Evolutionary conservation across 2,113 vertebrate genomes (phyloP), one percentile per base, ranked within the genome.

Genomic region (Tiliqua scincoides): DNA sequence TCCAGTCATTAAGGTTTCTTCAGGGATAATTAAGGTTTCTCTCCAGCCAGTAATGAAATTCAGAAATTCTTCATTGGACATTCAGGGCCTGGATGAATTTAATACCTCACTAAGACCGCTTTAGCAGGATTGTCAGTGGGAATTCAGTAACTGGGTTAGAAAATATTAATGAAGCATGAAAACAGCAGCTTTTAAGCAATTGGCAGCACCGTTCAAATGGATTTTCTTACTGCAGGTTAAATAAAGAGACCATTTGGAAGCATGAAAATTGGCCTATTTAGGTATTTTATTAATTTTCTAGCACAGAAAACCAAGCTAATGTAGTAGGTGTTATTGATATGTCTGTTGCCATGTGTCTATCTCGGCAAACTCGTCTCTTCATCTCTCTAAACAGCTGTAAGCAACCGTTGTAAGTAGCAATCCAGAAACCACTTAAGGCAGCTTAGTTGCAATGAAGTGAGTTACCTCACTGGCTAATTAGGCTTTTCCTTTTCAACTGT

Each of bases 161-260:
- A 91, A 82, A 72, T 57, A 79, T 62, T 70, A 4, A 1, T 63
- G 10, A 88, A 82, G 4, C 5, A 61, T 78, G 76, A 83, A 78
- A 90, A 84, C 68, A 89, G 76, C 76, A 84, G 21, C 7, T 68
- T 61, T 83, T 86, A 89, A 83, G 70, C 30, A 89, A 87, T 75
- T 80, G 88, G 76, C 17, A 65, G 6, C 62, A 74, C 21, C 76
- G 35, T 48, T 48, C 48, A 74, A 80, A 80, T 84, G 76, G 76
- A 68, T 84, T 84, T 84, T 73, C 52, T 71, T 80, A 74, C 32
- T 48, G 35, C 37, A 88, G 87, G 67, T 83, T 77, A 65, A 1
- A 1, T n/a, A 43, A 6, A 18, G 30, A 82, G 40, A 18, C 3
- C 3, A 2, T 5, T 75, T 68, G 25, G 61, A 25, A 32, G 14